phyloP scores from a whole-genome alignment of 2,888 invertebrate genomes.

The Zootermopsis nevadensis region DNA sequence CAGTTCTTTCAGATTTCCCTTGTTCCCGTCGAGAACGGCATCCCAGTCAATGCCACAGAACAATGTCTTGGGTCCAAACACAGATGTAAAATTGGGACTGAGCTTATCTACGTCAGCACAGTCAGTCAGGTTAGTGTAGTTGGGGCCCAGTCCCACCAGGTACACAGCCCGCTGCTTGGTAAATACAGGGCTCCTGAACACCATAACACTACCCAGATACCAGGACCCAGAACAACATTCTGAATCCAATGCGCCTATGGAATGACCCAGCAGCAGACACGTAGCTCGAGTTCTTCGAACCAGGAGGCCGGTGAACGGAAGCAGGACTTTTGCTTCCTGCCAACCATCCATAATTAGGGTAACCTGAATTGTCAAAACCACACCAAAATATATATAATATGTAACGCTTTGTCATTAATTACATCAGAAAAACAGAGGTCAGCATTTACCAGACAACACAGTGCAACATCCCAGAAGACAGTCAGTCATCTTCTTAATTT shows the following conservation, averaged over 20 bases:
- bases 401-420: too few relatives aligned
- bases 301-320: constrained; percentile 65
- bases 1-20: constrained; percentile 55
- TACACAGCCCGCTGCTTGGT: constrained; percentile 67
- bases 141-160: constrained; percentile 68
- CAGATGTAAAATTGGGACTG: constrained; percentile 64
- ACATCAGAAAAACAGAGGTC: too few relatives aligned
- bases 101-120: constrained; percentile 64
- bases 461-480: too few relatives aligned
- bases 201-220: constrained; percentile 67
- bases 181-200: constrained; percentile 70
- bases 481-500: too few relatives aligned
- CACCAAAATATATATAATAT: too few relatives aligned
- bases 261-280: constrained; percentile 68
- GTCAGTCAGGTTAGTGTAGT: constrained; percentile 64
- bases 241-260: constrained; percentile 54
- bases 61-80: constrained; percentile 64
- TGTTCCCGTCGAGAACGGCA: constrained; percentile 65
- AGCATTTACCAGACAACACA: too few relatives aligned
- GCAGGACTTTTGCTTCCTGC: constrained; percentile 67
- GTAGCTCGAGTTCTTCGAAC: constrained; percentile 67
- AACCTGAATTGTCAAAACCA: constrained; percentile 58
- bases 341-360: constrained; percentile 71
- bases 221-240: constrained; percentile 61
- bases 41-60: constrained; percentile 72